Evolutionary conservation across 2,888 invertebrate species (phyloP).

Genomic region (Tupiocoris notatus): DNA sequence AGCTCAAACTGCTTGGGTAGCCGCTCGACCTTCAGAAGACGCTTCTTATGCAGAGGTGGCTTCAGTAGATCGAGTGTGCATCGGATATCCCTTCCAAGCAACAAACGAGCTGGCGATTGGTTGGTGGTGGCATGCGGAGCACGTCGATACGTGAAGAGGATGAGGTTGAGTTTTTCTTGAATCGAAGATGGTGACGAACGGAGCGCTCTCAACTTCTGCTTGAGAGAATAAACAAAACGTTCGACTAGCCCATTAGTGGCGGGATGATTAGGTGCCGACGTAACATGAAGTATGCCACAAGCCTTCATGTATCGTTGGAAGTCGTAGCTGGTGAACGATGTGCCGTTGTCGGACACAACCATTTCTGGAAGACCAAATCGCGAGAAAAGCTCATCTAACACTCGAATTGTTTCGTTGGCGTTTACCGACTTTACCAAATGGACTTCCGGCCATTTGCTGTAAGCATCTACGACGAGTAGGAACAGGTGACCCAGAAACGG

Average conservation of each 20-base stretch:
- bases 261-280: conserved; percentile 23
- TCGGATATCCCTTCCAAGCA: conserved; percentile 4
- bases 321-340: conserved; percentile 11
- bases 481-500: conserved; percentile 6
- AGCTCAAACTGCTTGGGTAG: background rate
- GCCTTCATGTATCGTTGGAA: background rate
- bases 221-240: background rate
- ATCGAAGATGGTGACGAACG: background rate
- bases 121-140: background rate
- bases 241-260: conserved; percentile 18
- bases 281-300: background rate
- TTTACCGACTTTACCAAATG: background rate
- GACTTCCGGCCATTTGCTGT: conserved; percentile 12
- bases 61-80: background rate
- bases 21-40: no score
- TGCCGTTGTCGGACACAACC: conserved; percentile 16
- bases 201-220: background rate
- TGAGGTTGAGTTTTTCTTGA: background rate
- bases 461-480: conserved; percentile 6
- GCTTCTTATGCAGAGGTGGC: background rate
- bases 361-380: background rate
- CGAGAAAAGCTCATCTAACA: conserved; percentile 11
- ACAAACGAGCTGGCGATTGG: conserved; percentile 6
- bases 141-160: conserved; percentile 11
- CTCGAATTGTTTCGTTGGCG: background rate